Base-by-base conservation (phyloP, 2,888 invertebrate genomes). In the Torymus auratus region DNA sequence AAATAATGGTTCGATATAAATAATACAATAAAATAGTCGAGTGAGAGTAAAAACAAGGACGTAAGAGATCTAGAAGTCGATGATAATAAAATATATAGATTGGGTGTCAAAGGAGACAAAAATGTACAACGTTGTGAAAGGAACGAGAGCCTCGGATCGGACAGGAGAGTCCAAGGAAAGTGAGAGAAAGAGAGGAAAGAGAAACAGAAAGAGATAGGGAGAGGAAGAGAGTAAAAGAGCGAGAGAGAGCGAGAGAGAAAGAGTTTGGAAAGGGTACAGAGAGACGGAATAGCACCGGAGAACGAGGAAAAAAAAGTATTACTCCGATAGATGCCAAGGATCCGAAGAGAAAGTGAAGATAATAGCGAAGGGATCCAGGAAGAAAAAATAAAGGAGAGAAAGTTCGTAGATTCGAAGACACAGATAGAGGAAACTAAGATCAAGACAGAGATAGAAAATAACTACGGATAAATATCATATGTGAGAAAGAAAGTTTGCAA, bases 1-100 rank as follows among this genome's bases (percentile, higher is more conserved):
- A 64, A 67, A 53, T 74, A 60, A 71, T 68, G 53, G 75, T 78
- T 73, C n/a, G 76, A 56, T 73, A 67, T 81, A 68, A 82, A 67
- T 52, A 76, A 81, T 78, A 78, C 69, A 72, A 65, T 75, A 78
- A 75, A 77, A 82, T 83, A 83, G 81, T 80, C 82, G 61, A 78
- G 82, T 82, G 72, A 81, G 71, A 83, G 82, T 79, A 76, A 41
- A 41, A 41, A 81, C 81, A 84, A 82, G 81, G 84, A 79, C 68
- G 81, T 28, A 65, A 70, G 77, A 81, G 78, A 83, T 79, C 76
- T 64, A 78, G 69, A 80, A 76, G 64, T 65, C 28, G 53, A 60
- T 76, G 14, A 64, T 17, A 64, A 64, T 50, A 79, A 79, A 13
- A 56, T 55, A 28, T 58, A 28, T 58, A 53, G 60, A 56, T 64